A percentile compares a stretch with the other conserved stretches of the same genome.
These are phyloP conservation scores for Callionymus lyra DNA, from an alignment of 2,113 vertebrate genomes.

Conservation along the genomic window DNA sequence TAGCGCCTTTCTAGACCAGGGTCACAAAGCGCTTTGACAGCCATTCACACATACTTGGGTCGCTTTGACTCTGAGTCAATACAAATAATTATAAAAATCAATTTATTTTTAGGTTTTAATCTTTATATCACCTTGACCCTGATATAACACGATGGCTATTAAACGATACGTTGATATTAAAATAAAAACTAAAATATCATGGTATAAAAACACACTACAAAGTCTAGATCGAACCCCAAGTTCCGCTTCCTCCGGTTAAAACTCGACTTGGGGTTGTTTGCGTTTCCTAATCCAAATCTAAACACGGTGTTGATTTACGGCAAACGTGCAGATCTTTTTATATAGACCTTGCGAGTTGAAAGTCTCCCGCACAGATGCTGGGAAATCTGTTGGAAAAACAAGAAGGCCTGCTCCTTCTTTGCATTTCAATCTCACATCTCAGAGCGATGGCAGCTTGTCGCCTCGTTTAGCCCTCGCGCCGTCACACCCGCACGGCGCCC, in stretches of 20 bases:
- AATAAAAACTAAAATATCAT: too few species aligned
- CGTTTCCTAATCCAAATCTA: conserved; percentile 47
- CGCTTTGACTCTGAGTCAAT: too few species aligned
- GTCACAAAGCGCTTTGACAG: too few species aligned
- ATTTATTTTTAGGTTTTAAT: too few species aligned
- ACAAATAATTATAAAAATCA: too few species aligned
- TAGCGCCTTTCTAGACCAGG: too few species aligned
- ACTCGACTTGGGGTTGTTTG: conserved; percentile 24
- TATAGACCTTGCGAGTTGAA: conserved; percentile 48
- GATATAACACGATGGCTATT: too few species aligned
- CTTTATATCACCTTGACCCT: too few species aligned
- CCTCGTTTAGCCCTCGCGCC: conserved; percentile 58
- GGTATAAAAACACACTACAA: not conserved
- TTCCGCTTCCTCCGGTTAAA: conserved; percentile 21
- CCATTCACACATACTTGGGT: too few species aligned
- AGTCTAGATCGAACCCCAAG: not conserved
- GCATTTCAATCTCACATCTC: conserved; percentile 75
- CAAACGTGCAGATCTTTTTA: conserved; percentile 51
- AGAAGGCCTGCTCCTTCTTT: conserved; percentile 64
- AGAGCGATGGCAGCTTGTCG: conserved; percentile 67
- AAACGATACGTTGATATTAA: too few species aligned
- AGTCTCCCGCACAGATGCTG: conserved; percentile 67
- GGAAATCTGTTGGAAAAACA: conserved; percentile 65
- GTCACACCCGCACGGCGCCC: conserved; percentile 61
- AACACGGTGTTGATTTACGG: conserved; percentile 50